Conservation (phyloP, 2,113 vertebrate species). For the Ophiodon elongatus region DNA sequence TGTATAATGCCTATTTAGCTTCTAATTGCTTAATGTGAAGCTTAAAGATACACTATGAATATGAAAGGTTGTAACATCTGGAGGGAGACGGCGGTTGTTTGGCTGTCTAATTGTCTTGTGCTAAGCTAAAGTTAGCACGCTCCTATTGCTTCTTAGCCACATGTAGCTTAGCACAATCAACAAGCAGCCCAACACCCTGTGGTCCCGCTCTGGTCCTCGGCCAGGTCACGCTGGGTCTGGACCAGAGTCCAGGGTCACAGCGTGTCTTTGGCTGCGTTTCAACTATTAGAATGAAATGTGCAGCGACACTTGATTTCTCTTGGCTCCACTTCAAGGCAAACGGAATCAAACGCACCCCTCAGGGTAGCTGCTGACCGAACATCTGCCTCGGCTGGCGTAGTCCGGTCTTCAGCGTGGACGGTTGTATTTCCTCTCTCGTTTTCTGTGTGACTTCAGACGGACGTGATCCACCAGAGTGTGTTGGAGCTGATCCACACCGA, state of each 20-base stretch:
- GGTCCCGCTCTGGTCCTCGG: slow-evolving; percentile 20
- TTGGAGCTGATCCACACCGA: slow-evolving; percentile 88
- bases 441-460: slow-evolving; percentile 79
- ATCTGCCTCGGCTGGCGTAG: background rate
- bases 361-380: slow-evolving; percentile 7
- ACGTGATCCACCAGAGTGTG: slow-evolving; percentile 89
- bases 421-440: background rate
- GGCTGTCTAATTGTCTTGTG: background rate
- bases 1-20: too few species aligned
- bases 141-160: background rate
- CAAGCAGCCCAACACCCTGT: too few species aligned
- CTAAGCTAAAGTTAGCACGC: background rate
- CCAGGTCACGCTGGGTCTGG: slow-evolving; percentile 35
- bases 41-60: too few species aligned
- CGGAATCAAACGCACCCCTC: slow-evolving; percentile 35
- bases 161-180: background rate
- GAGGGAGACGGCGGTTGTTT: background rate
- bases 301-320: slow-evolving; percentile 61
- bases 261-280: slow-evolving; percentile 35
- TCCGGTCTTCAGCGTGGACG: background rate
- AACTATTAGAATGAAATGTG: slow-evolving; percentile 34
- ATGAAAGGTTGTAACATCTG: background rate
- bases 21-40: too few species aligned
- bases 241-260: slow-evolving; percentile 38
- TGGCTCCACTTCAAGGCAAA: slow-evolving; percentile 64